Evolutionary conservation across 30 jellyfish, hydroid and myxozoan genomes (phyloP).

Genomic region (Nemopilema nomurai): DNA sequence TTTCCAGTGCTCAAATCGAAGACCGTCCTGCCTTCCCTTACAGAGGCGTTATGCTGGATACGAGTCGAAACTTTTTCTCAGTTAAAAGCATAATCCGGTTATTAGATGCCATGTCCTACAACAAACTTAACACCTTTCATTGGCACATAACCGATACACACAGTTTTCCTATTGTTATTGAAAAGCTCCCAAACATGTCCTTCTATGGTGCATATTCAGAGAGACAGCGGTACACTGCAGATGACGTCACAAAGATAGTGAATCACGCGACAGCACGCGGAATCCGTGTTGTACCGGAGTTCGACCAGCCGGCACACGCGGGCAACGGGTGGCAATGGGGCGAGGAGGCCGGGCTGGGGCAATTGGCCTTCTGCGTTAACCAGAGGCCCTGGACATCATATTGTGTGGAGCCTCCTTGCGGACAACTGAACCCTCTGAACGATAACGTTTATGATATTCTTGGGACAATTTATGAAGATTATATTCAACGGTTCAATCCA

Average conservation of each 20-base stretch:
- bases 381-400: conserved; percentile 51
- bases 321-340: conserved; percentile 81
- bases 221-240: conserved; percentile 38
- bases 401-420: conserved; percentile 77
- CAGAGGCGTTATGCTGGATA: conserved; percentile 77
- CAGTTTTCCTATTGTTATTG: conserved; percentile 57
- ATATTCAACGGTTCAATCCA: conserved; percentile 44
- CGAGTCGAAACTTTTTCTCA: conserved; percentile 69
- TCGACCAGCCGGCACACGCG: conserved; percentile 81
- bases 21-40: conserved; percentile 65
- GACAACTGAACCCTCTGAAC: conserved; percentile 68
- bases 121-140: conserved; percentile 65
- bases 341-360: conserved; percentile 51
- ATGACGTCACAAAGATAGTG: conserved; percentile 36
- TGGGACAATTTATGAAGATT: conserved; percentile 35
- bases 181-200: conserved; percentile 42
- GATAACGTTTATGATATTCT: conserved; percentile 39
- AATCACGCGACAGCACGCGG: conserved; percentile 51
- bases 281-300: conserved; percentile 72
- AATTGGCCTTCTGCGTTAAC: conserved; percentile 67
- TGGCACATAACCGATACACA: conserved; percentile 75
- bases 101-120: conserved; percentile 71
- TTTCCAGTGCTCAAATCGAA: conserved; percentile 54
- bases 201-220: conserved; percentile 62
- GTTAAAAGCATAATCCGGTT: conserved; percentile 39